A percentile compares a stretch with the other conserved stretches of the same genome.
Evolutionary conservation across 2,888 invertebrate genomes (phyloP).

Genomic region (Drosophila flavopinicola): DNA sequence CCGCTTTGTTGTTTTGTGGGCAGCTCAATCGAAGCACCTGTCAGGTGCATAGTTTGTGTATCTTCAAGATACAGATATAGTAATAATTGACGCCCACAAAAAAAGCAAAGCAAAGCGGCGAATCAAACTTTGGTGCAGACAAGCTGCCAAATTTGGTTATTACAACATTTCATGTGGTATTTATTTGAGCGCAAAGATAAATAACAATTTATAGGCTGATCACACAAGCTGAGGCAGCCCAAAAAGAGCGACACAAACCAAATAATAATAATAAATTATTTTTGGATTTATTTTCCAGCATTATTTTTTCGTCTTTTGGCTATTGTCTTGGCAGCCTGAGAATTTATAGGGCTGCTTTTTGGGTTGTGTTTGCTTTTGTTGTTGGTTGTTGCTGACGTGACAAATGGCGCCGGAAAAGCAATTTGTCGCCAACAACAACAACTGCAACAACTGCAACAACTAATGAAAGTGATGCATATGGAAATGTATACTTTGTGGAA

Average conservation of each 20-base stretch:
- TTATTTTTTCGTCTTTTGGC: conserved; percentile 14
- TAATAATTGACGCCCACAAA: conserved; percentile 31
- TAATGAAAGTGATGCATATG: conserved; percentile 4
- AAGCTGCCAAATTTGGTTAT: conserved; percentile 63
- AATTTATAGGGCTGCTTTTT: conserved; percentile 42
- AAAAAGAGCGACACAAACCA: conserved; percentile 30
- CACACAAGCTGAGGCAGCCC: conserved; percentile 43
- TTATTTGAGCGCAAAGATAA: conserved; percentile 33
- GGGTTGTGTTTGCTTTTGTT: background rate
- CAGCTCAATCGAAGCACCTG: conserved; percentile 30
- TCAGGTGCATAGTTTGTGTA: conserved; percentile 9
- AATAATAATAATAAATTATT: conserved; percentile 67
- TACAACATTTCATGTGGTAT: conserved; percentile 58
- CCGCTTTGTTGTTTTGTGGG: conserved; percentile 5
- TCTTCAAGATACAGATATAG: conserved; percentile 34
- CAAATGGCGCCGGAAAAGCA: conserved; percentile 41
- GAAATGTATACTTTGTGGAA: conserved; percentile 8
- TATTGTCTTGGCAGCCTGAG: conserved; percentile 44
- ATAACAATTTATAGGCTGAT: conserved; percentile 64
- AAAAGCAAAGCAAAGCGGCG: conserved; percentile 3
- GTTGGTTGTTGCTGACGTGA: conserved; percentile 25
- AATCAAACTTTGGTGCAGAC: conserved; percentile 44
- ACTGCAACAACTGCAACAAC: conserved; percentile 8
- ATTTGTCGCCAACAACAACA: conserved; percentile 18
- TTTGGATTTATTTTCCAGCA: conserved; percentile 13